These are phyloP conservation scores for Xiphorhynchus elegans DNA, from an alignment of 2,113 vertebrate species.

Conservation along the genomic window DNA sequence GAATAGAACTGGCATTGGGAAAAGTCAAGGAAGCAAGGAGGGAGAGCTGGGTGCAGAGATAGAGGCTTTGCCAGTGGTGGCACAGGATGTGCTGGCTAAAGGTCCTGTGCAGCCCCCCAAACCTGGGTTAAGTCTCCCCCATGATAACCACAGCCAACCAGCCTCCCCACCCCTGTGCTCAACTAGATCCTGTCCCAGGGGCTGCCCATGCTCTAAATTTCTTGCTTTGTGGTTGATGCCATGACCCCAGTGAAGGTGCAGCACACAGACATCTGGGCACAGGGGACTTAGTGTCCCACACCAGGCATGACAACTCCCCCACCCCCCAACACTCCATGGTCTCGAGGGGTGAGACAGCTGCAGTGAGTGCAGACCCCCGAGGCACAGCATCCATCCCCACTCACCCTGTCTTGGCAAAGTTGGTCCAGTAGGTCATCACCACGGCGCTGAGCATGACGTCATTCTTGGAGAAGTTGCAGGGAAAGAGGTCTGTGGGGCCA, in stretches of 20 bases:
- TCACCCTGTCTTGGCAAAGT: conserved; percentile 99
- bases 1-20: not conserved
- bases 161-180: not conserved
- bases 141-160: not conserved
- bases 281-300: not conserved
- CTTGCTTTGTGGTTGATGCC: not conserved
- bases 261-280: not conserved
- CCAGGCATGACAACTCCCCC: not conserved
- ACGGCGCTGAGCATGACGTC: conserved; percentile 98
- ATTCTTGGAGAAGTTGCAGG: conserved; percentile 99
- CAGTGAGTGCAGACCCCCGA: not conserved
- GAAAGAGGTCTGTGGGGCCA: conserved; percentile 96
- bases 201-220: not conserved
- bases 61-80: not conserved
- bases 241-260: not conserved
- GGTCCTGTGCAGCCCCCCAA: not conserved
- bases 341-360: not conserved
- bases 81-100: not conserved
- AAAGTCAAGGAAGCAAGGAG: not conserved
- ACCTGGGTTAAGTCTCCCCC: not conserved
- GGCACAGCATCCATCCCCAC: conserved; percentile 11
- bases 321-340: not conserved
- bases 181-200: not conserved
- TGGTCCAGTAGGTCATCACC: conserved; percentile 99
- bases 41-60: not conserved